Evolutionary conservation across 2,113 vertebrate genomes (phyloP), one percentile per base, ranked within the genome.

Genomic region (Mobula birostris): DNA sequence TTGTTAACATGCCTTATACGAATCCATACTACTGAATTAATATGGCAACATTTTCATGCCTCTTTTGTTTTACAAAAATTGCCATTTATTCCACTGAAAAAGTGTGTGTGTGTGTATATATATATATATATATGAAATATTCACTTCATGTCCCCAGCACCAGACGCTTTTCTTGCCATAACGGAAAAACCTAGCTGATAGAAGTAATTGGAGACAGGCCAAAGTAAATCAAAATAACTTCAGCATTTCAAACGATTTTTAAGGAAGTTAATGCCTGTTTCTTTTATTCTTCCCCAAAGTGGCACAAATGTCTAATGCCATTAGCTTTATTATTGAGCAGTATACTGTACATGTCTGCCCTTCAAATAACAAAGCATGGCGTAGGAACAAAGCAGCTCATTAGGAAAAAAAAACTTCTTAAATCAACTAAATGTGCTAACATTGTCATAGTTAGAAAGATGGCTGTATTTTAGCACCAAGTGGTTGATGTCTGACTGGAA

Each of bases 391-490:
- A 93, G 91, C 70, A 2, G 40, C 68, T 93, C 91, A 93, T 93
- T 93, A 93, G 91, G 74, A 74, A 93, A 74, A 82, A 68, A 93
- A 72, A 74, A 29, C 48, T 36, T 56, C 91, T 29, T 93, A 93
- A 93, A 74, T 93, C 68, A 93, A 93, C n/a, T 93, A 93, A 93
- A 93, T 93, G 91, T 93, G 91, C 70, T 93, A 93, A 93, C 91
- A 93, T 93, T 93, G 91, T 93, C 91, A 93, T 93, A 93, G 68
- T 76, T 93, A 70, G 91, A 93, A 74, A 93, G 68, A 27, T 24
- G 91, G 91, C 40, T 93, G 91, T 48, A 93, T 93, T 93, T 93
- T 93, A 56, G 91, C 70, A 93, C 91, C 91, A 93, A 93, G 74
- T 40, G 91, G 91, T 74, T 76, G 91, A 93, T 74, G 68, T 93